Conservation (phyloP, 2,797 vertebrate species). For the Chanos chanos region DNA sequence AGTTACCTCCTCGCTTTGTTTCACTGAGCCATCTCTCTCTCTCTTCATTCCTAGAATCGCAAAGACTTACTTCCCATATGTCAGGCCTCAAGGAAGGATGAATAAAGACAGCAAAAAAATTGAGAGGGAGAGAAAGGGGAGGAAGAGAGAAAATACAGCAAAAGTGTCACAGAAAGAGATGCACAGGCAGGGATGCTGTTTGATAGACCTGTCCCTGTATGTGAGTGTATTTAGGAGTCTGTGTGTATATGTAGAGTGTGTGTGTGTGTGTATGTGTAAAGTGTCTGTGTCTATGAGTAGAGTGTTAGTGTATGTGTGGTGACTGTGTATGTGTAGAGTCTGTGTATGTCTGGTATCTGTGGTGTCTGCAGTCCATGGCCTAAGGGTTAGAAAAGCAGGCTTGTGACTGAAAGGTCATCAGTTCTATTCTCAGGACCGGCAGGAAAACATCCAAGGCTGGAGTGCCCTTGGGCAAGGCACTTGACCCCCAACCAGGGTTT, state of each 20-base stretch:
- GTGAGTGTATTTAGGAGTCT: slow-evolving; percentile 25
- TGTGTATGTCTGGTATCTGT: no score
- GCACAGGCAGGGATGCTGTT: slow-evolving; percentile 54
- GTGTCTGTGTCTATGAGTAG: slow-evolving; percentile 33
- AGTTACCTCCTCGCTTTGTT: slow-evolving; percentile 24
- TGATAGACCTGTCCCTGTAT: not conserved
- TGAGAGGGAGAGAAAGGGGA: not conserved
- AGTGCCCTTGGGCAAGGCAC: no score
- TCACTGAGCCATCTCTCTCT: not conserved
- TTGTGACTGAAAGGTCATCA: no score
- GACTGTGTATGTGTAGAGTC: slow-evolving; percentile 28
- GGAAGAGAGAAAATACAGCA: not conserved
- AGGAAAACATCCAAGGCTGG: no score
- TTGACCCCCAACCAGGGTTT: no score
- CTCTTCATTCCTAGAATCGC: slow-evolving; percentile 34
- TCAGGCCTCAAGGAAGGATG: slow-evolving; percentile 7
- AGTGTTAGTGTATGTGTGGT: slow-evolving; percentile 28
- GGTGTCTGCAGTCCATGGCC: no score
- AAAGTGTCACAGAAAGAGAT: not conserved
- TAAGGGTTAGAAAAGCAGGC: no score
- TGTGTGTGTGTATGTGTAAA: slow-evolving; percentile 2
- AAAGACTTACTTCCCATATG: not conserved
- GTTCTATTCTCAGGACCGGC: no score
- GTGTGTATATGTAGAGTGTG: slow-evolving; percentile 16
- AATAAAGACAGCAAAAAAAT: slow-evolving; percentile 9